Evolutionary conservation across 2,113 vertebrate genomes (phyloP), one percentile per base, ranked within the genome.

Genomic region (Steatornis caripensis): DNA sequence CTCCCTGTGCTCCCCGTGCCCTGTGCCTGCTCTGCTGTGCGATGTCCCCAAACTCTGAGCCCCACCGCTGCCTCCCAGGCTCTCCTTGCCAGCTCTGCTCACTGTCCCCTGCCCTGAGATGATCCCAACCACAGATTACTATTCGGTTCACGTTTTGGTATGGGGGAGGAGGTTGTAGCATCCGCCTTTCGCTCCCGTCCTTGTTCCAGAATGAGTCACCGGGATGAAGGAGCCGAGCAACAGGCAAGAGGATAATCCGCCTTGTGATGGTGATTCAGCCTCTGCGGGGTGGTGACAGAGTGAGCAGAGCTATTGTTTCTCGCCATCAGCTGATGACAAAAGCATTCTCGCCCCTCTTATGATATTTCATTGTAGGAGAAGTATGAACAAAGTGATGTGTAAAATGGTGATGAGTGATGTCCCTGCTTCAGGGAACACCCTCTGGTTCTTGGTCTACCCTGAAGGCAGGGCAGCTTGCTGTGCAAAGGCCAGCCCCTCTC

Each of bases 241-340:
- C 53, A 65, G 90, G 95, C 82, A 43, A 39, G 83, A 71, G 64
- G 88, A 80, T 26, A 9, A 49, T 39, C 49, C 3, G 71, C 91
- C 92, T 84, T 89, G 94, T 80, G 96, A 69, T 32, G 75, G 88
- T 96, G 96, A 97, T 95, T 97, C 96, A 97, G 90, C 62, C 66
- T 62, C 85, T 57, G 88, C 8, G 5, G 85, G 85, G 79, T 32
- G 84, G 71, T 27, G 96, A 68, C 85, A 53, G 94, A 70, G 27
- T 2, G 36, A 96, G 90, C 69, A 46, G 14, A 71, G 86, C 76
- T 70, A 92, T 94, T 96, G 94, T 95, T 93, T 37, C 84, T 89
- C 79, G 68, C 61, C 66, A 10, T 41, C n/a, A 39, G 87, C 84
- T 48, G 86, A 65, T 78, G 93, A 90, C 89, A 95, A 32, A 88